These are phyloP conservation scores for Pangasius djambal DNA, from an alignment of 2,797 vertebrate species.

Conservation along the genomic window DNA sequence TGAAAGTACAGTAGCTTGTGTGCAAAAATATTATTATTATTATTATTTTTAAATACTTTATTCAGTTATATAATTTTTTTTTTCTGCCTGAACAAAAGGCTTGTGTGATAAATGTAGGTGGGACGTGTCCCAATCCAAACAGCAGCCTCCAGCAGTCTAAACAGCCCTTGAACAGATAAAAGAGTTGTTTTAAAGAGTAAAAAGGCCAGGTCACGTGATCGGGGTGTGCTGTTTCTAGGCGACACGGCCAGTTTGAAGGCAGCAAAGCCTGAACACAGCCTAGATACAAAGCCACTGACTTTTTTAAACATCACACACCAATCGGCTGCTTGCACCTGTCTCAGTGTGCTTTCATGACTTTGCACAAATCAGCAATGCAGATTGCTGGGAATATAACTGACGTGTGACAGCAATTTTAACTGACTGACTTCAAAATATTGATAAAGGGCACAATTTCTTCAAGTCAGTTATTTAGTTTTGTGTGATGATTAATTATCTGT, in stretches of 20 bases:
- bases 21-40: not conserved
- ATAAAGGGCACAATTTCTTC: not conserved
- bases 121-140: slow-evolving; percentile 29
- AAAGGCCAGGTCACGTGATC: slow-evolving; percentile 19
- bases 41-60: not conserved
- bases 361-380: slow-evolving; percentile 9
- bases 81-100: not conserved
- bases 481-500: not conserved
- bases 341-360: not conserved
- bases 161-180: slow-evolving; percentile 18
- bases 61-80: not conserved
- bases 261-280: slow-evolving; percentile 13
- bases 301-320: slow-evolving; percentile 48
- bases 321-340: slow-evolving; percentile 20
- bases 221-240: slow-evolving; percentile 44
- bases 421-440: not conserved
- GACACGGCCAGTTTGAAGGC: slow-evolving; percentile 23
- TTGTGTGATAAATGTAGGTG: not conserved
- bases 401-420: not conserved
- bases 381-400: not conserved
- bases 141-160: slow-evolving; percentile 5
- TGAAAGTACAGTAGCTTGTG: not conserved
- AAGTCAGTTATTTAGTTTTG: not conserved
- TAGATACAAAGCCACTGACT: slow-evolving; percentile 49
- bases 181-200: slow-evolving; percentile 7